A percentile compares a stretch with the other conserved stretches of the same genome.
Conservation (phyloP, 2,888 invertebrate genomes). For the Aphrophora alni region DNA sequence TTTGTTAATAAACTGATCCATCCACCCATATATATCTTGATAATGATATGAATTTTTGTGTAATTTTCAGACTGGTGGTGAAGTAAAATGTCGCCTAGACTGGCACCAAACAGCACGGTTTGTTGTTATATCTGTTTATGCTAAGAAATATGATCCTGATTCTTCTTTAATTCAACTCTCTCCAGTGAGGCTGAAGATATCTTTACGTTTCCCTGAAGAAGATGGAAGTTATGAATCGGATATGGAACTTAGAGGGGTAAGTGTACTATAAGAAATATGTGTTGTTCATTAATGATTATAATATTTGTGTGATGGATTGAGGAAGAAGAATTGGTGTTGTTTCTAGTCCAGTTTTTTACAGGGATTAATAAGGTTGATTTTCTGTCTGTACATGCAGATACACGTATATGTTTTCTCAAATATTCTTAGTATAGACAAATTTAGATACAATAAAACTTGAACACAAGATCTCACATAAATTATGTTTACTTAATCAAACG, state of each 20-base stretch:
- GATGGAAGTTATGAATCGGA: conserved; percentile 76
- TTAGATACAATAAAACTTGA: too few species aligned
- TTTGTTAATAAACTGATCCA: too few species aligned
- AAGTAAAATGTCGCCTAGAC: conserved; percentile 83
- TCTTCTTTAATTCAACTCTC: conserved; percentile 79
- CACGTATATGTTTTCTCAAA: too few species aligned
- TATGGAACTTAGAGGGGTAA: conserved; percentile 82
- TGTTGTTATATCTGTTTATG: conserved; percentile 88
- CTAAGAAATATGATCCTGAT: conserved; percentile 86
- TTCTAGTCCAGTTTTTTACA: too few species aligned
- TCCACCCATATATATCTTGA: too few species aligned
- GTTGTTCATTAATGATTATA: background rate
- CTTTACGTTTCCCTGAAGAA: conserved; percentile 80
- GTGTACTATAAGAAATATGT: conserved; percentile 50
- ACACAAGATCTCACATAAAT: too few species aligned
- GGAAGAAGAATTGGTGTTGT: too few species aligned
- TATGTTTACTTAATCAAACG: too few species aligned
- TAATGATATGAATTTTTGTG: too few species aligned
- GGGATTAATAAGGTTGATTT: too few species aligned
- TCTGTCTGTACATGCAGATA: too few species aligned
- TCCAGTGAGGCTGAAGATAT: conserved; percentile 77
- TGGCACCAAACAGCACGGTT: conserved; percentile 92
- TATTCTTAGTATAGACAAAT: too few species aligned
- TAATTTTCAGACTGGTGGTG: conserved; percentile 62
- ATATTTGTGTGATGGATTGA: background rate